These are phyloP conservation scores for Megaustenia siamemsis DNA, from an alignment of 2,888 invertebrate species.

Conservation along the genomic window DNA sequence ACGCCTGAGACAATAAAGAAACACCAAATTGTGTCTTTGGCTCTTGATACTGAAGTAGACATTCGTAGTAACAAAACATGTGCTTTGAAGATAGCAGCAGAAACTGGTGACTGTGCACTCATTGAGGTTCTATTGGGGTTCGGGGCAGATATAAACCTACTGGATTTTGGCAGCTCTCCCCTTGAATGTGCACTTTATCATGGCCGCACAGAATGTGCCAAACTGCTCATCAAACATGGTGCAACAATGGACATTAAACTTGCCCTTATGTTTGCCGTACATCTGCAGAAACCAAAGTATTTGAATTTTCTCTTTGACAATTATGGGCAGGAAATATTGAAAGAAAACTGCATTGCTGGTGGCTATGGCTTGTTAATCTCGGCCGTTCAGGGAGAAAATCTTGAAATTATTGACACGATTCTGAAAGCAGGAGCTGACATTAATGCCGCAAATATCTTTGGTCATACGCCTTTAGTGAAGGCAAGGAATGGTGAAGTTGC, in stretches of 20 bases:
- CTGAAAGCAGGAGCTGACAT: background rate
- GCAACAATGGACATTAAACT: background rate
- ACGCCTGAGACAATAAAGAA: too few species aligned
- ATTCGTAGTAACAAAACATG: background rate
- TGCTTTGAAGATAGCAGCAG: background rate
- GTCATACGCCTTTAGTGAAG: background rate
- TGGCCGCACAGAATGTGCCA: background rate
- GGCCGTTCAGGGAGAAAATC: background rate
- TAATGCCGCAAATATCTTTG: background rate
- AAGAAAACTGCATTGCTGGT: background rate
- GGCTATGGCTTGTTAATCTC: background rate
- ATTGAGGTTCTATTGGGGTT: background rate
- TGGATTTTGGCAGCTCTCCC: background rate
- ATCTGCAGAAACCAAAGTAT: background rate
- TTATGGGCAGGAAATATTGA: background rate
- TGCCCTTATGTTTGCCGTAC: background rate
- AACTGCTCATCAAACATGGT: background rate
- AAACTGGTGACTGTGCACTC: background rate
- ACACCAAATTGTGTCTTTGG: too few species aligned
- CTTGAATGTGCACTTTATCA: background rate
- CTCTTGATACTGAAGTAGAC: too few species aligned
- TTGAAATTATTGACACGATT: background rate
- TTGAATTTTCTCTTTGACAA: constrained; percentile 4
- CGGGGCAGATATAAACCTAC: background rate
- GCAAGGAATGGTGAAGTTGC: constrained; percentile 1